phyloP scores from a whole-genome alignment of 2,797 vertebrate species.

The Oryzias dopingdopingensis region DNA sequence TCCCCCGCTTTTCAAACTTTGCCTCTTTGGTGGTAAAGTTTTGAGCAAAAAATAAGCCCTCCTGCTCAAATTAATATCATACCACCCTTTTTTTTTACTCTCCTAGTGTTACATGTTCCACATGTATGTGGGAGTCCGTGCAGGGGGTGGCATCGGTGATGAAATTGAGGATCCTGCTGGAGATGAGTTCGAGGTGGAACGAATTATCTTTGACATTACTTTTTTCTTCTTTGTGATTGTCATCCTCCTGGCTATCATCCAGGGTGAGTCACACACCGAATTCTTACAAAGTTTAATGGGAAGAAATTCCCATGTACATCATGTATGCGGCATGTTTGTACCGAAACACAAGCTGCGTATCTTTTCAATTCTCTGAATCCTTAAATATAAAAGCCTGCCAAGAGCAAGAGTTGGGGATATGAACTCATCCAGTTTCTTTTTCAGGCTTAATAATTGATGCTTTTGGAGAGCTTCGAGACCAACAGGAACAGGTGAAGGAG shows the following conservation, averaged over 20 bases:
- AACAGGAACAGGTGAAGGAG: conserved; percentile 80
- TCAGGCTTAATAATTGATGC: conserved; percentile 80
- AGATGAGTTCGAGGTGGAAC: conserved; percentile 78
- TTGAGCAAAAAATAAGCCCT: background rate
- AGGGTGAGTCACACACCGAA: conserved; percentile 63
- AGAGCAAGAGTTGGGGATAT: background rate
- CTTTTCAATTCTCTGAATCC: conserved; percentile 16
- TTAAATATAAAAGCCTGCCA: background rate
- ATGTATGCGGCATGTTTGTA: background rate
- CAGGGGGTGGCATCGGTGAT: conserved; percentile 78
- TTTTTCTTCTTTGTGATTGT: conserved; percentile 83
- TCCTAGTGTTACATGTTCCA: conserved; percentile 82
- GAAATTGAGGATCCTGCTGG: conserved; percentile 80
- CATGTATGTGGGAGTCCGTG: conserved; percentile 81
- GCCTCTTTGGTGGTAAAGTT: background rate
- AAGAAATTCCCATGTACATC: conserved; percentile 4
- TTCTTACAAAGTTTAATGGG: background rate
- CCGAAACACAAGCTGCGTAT: background rate
- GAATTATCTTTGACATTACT: conserved; percentile 79
- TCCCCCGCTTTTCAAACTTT: background rate
- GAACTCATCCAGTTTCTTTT: conserved; percentile 1
- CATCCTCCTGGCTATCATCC: conserved; percentile 81
- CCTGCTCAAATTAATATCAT: background rate
- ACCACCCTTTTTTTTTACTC: background rate
- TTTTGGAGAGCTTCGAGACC: conserved; percentile 79